Percentiles rank a stretch among this genome's conserved stretches.
phyloP scores from a whole-genome alignment of 2,888 invertebrate species.

The Synergus itoensis region DNA sequence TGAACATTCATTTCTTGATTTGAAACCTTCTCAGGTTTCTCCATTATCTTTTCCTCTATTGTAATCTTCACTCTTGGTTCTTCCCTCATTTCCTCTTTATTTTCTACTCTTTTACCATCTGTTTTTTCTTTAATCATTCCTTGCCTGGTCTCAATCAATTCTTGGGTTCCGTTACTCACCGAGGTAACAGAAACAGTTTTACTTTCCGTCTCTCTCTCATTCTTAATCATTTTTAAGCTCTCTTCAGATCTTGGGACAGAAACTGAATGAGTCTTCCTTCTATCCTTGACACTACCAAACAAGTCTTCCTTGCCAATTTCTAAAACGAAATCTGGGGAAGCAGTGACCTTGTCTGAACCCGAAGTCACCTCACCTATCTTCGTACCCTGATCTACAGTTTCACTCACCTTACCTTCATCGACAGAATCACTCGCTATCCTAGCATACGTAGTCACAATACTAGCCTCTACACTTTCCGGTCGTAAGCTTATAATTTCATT shows the following conservation, averaged over 20 bases:
- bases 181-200: background rate
- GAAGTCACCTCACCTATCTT: constrained; percentile 42
- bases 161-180: constrained; percentile 14
- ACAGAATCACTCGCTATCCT: constrained; percentile 54
- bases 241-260: background rate
- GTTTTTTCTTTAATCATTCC: constrained; percentile 43
- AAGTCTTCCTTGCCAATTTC: constrained; percentile 61
- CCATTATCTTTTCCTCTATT: constrained; percentile 53
- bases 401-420: constrained; percentile 16
- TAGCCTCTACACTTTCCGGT: constrained; percentile 72
- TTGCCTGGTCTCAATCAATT: background rate
- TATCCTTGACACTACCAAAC: constrained; percentile 73
- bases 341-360: constrained; percentile 40
- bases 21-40: constrained; percentile 31
- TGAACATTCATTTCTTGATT: constrained; percentile 31
- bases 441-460: constrained; percentile 70
- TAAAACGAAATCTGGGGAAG: constrained; percentile 38
- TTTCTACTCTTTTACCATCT: constrained; percentile 6
- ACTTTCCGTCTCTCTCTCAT: constrained; percentile 28
- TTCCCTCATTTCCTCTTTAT: background rate
- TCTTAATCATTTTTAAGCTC: background rate
- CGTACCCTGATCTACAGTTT: constrained; percentile 46
- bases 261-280: constrained; percentile 58
- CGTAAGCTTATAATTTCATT: constrained; percentile 69
- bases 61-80: constrained; percentile 46